Evolutionary conservation across 2,113 vertebrate species (phyloP), one percentile per base, ranked within the genome.

Genomic region (Paraplagusia blochii): DNA sequence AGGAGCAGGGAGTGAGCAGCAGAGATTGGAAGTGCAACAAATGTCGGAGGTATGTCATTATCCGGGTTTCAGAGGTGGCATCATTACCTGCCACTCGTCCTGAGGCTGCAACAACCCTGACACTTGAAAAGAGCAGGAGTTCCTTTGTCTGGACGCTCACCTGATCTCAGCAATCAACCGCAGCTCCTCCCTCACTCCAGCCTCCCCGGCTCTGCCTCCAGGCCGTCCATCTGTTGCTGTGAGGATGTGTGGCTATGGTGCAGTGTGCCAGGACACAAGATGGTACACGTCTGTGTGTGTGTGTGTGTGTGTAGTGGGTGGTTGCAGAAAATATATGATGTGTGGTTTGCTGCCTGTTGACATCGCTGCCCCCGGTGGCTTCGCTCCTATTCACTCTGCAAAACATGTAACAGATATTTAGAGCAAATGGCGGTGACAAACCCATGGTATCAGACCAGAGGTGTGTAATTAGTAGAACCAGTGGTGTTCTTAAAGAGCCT

Each of bases 1-100:
- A 44, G 53, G 59, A 51, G 61, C 72, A 66, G 35, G 9, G 47
- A 81, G 53, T 52, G 82, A 81, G 84, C 84, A 86, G 81, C 82
- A 86, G 79, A 84, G 87, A 88, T 84, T 86, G 73, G 82, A 85
- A 87, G 74, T 42, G 83, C 85, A 85, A 84, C 84, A 86, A 87
- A 89, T 84, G 85, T 82, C 66, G 40, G 59, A 69, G 82, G 64
- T 80, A 44, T 80, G 77, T 78, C 75, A 72, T 83, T 85, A 83
- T 72, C 69, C 78, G 76, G 85, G 84, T 83, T 87, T 79, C 33
- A 51, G 9, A 5, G 77, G 63, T 66, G 70, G 81, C 79, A 82
- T 85, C 82, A 83, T 80, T 87, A 85, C 82, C 84, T 85, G 84
- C 72, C 61, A 12, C 76, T 82, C 81, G 77, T 80, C 81, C 83